phyloP scores from a whole-genome alignment of 2,888 invertebrate species.

The Tanypteryx hageni region DNA sequence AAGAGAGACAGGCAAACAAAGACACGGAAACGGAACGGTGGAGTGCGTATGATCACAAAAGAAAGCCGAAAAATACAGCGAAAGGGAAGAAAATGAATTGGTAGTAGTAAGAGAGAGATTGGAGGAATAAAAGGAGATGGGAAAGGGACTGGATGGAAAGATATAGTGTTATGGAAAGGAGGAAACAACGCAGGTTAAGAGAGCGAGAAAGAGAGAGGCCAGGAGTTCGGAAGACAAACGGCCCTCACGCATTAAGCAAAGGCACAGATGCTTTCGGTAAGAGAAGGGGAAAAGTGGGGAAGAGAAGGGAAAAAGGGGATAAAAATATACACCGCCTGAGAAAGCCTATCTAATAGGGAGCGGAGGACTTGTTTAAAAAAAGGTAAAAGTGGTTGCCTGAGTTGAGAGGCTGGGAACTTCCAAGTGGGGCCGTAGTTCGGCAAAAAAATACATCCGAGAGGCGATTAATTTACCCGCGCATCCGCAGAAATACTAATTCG shows the following conservation, averaged over 20 bases:
- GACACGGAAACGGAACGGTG: not conserved
- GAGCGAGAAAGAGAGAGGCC: not conserved
- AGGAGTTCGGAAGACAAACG: constrained; percentile 34
- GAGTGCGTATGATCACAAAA: too few species aligned
- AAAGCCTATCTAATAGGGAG: constrained; percentile 23
- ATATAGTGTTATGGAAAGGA: constrained; percentile 30
- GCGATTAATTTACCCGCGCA: constrained; percentile 41
- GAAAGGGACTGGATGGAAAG: not conserved
- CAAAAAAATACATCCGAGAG: constrained; percentile 22
- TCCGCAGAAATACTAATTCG: constrained; percentile 16
- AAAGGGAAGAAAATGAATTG: not conserved
- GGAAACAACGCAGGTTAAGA: not conserved
- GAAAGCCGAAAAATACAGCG: not conserved
- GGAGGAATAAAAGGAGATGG: not conserved
- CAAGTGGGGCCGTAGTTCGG: constrained; percentile 31
- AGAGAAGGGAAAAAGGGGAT: not conserved
- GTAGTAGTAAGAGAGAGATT: not conserved
- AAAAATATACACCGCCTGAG: constrained; percentile 37
- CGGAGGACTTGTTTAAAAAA: not conserved
- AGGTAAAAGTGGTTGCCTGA: not conserved
- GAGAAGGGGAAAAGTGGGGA: not conserved
- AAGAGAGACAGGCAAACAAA: not conserved
- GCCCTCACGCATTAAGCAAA: constrained; percentile 8
- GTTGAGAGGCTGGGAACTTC: not conserved
- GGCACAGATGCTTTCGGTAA: constrained; percentile 28